Percentiles rank a stretch among this genome's conserved stretches.
These are phyloP conservation scores for Zoanthus sociatus DNA, from an alignment of 92 coral and sea anemone genomes.

Conservation along the genomic window DNA sequence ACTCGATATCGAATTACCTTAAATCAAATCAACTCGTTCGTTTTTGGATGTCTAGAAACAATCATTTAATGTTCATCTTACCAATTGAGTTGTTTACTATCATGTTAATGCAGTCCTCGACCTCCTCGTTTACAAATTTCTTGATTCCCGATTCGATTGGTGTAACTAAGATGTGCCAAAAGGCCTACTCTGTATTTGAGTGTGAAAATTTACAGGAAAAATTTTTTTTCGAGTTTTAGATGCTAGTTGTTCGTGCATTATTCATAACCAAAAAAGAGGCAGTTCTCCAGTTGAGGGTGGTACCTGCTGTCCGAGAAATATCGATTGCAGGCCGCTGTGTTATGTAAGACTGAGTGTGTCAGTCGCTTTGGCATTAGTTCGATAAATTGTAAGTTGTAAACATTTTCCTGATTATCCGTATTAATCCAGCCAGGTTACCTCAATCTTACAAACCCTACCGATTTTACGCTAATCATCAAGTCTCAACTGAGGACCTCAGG, in stretches of 20 bases:
- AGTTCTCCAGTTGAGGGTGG: neutral
- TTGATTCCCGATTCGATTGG: neutral
- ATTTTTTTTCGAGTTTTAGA: neutral
- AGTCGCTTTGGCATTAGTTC: neutral
- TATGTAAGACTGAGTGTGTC: neutral
- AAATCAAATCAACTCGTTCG: neutral
- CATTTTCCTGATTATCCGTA: neutral
- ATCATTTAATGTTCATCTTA: neutral
- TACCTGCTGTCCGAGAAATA: neutral
- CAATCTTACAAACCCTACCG: too few relatives aligned
- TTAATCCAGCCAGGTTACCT: too few relatives aligned
- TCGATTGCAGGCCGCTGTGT: neutral
- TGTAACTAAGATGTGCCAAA: neutral
- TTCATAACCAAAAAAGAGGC: neutral
- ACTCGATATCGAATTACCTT: neutral
- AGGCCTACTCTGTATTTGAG: neutral
- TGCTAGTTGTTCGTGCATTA: neutral
- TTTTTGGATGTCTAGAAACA: neutral
- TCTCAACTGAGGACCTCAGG: too few relatives aligned
- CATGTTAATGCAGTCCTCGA: neutral
- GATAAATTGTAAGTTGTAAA: neutral
- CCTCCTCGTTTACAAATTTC: neutral
- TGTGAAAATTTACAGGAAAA: neutral
- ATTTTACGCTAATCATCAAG: too few relatives aligned
- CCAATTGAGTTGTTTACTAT: neutral